Base-by-base conservation (phyloP, 1,140 invertebrate species). In the Cherax destructor region DNA sequence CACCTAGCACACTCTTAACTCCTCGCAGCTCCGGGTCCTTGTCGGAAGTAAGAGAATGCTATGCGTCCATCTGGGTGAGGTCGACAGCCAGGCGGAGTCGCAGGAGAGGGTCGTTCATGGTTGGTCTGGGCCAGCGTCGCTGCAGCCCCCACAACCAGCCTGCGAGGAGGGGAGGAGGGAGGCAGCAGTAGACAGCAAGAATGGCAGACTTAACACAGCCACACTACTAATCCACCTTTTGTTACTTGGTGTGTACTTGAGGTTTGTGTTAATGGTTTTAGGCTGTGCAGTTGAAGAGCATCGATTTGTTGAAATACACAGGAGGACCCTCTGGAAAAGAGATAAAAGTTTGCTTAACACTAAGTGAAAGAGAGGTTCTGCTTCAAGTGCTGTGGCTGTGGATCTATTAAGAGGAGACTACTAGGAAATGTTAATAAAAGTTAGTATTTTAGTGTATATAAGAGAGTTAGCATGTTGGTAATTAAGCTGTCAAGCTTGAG, bases 281-380 rank as follows among this genome's bases (percentile, higher is more conserved):
- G 83, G 88, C 88, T 85, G 88, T 85, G 83, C 88, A 91, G 88
- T 91, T 91, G 88, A 91, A 91, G 83, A 91, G 83, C 88, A 91
- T 83, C 88, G 88, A 91, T 85, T 91, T 91, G 88, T 91, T 91
- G 88, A 91, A 91, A 85, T 91, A 91, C 83, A 91, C 88, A 72
- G 88, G 88, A 30, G 88, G 88, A 18, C 65, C 88, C 80, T 90
- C 88, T 90, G 88, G 52, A 90, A 84, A 84, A 83, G 81, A 90
- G 79, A 90, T 30, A 78, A 84, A n/a, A 81, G 65, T 56, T 61
- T 24, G 30, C 61, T 85, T 85, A 18, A 65, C 16, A 65, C 61
- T 65, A 61, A 11, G 80, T 16, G n/a, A 83, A 24, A 83, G 52
- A 52, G 52, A 61, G 56, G 41, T 65, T 61, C 56, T 61, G 61